Evolutionary conservation across 2,888 invertebrate species (phyloP).

Genomic region (Melieria picta): DNA sequence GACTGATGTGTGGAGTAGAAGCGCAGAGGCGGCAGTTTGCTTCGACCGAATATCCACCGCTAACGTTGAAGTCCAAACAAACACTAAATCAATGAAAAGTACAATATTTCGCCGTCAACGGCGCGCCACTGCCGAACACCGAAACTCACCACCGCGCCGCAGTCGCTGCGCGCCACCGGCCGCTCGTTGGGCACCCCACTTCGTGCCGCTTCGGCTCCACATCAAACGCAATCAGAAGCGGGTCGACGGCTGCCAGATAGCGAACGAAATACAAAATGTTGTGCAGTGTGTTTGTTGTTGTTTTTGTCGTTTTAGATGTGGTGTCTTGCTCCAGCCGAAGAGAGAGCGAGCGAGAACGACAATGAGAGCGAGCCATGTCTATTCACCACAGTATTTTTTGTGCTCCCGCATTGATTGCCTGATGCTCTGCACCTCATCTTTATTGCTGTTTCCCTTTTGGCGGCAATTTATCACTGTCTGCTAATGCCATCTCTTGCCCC

Average conservation of each 20-base stretch:
- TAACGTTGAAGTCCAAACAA: slow-evolving; percentile 64
- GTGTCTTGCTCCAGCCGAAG: too few relatives aligned
- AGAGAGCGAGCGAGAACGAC: not conserved
- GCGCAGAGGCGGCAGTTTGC: slow-evolving; percentile 19
- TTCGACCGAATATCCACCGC: slow-evolving; percentile 50
- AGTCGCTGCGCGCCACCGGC: not conserved
- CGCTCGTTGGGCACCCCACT: not conserved
- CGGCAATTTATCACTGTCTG: too few relatives aligned
- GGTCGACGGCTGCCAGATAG: too few relatives aligned
- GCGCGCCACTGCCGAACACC: too few relatives aligned
- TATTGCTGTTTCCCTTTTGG: too few relatives aligned
- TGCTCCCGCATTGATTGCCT: too few relatives aligned
- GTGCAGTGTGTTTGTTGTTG: too few relatives aligned
- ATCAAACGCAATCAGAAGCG: not conserved
- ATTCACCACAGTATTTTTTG: too few relatives aligned
- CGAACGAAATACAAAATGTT: too few relatives aligned
- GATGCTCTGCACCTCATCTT: too few relatives aligned
- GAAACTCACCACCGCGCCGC: slow-evolving; percentile 17
- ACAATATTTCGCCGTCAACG: slow-evolving; percentile 43
- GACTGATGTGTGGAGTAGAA: not conserved
- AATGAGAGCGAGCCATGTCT: not conserved
- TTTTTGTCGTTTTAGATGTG: too few relatives aligned
- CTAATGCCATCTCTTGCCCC: too few relatives aligned
- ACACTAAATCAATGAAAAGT: slow-evolving; percentile 56
- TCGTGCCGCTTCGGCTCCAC: not conserved